Percentiles rank a stretch among this genome's conserved stretches.
Evolutionary conservation across 2,797 vertebrate genomes (phyloP).

Genomic region (Tiaroga cobitis): DNA sequence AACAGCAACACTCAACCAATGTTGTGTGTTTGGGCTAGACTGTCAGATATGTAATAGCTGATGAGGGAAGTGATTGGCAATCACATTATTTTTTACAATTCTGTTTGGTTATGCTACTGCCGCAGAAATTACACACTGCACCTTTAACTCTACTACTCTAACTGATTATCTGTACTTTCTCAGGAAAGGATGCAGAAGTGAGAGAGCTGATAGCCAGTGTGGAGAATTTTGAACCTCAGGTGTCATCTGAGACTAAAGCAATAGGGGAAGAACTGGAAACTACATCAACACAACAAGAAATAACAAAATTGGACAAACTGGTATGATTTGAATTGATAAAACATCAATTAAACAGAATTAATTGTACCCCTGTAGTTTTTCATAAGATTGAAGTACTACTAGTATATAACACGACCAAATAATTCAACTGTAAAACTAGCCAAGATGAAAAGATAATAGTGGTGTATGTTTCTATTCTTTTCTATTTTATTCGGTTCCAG

Average conservation of each 20-base stretch:
- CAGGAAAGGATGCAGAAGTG: slow-evolving; percentile 60
- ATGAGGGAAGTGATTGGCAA: not conserved
- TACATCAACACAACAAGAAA: slow-evolving; percentile 42
- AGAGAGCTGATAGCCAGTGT: slow-evolving; percentile 57
- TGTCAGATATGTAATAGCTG: not conserved
- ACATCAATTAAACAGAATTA: not conserved
- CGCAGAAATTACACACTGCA: not conserved
- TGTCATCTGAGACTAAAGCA: slow-evolving; percentile 44
- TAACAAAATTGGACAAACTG: slow-evolving; percentile 61
- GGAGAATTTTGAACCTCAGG: slow-evolving; percentile 64
- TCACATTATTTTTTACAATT: slow-evolving; percentile 1
- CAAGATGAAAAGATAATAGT: not conserved
- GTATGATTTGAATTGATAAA: slow-evolving; percentile 61
- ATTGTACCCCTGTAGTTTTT: not conserved
- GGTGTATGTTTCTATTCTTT: not conserved
- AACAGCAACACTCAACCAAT: not conserved
- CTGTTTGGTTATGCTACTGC: not conserved
- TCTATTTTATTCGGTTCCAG: not conserved
- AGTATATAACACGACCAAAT: not conserved
- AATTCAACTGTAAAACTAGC: not conserved
- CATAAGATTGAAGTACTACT: not conserved
- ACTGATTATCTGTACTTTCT: slow-evolving; percentile 53
- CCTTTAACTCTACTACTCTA: not conserved
- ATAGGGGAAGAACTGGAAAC: slow-evolving; percentile 63
- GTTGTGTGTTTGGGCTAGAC: not conserved